These are phyloP conservation scores for Coenobita brevimanus DNA, from an alignment of 1,140 invertebrate species.

Conservation along the genomic window DNA sequence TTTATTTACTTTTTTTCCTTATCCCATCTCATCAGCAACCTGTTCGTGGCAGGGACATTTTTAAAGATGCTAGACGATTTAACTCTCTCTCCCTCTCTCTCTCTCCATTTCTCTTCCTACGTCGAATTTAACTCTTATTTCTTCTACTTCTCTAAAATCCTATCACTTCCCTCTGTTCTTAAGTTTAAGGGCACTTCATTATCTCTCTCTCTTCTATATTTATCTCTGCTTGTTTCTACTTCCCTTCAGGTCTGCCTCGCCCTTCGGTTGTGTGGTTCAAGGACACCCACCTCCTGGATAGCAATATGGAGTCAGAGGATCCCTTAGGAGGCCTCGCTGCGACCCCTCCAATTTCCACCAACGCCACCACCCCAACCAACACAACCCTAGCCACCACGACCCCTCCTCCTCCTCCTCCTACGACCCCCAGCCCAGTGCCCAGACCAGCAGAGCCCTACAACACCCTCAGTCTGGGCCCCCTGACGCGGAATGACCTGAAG, in stretches of 20 bases:
- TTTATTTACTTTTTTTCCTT: too few relatives aligned
- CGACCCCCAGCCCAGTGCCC: neutral
- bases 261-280: conserved; percentile 50
- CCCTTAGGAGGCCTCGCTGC: neutral
- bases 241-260: conserved; percentile 26
- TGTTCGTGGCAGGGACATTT: too few relatives aligned
- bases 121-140: too few relatives aligned
- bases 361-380: neutral
- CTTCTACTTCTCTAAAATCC: too few relatives aligned
- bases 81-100: too few relatives aligned
- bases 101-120: too few relatives aligned
- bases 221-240: neutral
- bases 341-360: neutral
- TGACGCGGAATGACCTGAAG: conserved; percentile 85
- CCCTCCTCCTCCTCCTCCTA: neutral
- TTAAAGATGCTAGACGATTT: too few relatives aligned
- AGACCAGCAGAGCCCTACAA: conserved; percentile 68
- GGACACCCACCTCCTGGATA: conserved; percentile 45
- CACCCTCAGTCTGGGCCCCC: conserved; percentile 80
- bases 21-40: too few relatives aligned
- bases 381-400: neutral
- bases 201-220: too few relatives aligned
- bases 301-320: conserved; percentile 36
- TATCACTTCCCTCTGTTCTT: too few relatives aligned
- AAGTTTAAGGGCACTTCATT: too few relatives aligned